Conservation (phyloP, 2,888 invertebrate species). For the Ophraella communa region DNA sequence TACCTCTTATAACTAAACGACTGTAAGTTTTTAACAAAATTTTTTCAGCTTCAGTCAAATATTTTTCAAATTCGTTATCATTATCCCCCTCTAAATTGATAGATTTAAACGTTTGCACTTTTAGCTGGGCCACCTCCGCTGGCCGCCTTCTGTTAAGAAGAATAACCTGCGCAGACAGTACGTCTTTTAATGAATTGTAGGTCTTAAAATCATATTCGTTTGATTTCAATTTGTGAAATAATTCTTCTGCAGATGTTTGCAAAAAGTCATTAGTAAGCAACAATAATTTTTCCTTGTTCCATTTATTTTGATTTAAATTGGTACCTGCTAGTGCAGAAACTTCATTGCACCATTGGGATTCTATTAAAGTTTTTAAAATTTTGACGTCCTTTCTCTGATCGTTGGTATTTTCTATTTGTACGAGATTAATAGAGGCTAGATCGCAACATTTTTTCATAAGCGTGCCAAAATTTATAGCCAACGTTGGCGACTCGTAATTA, state of each 20-base stretch:
- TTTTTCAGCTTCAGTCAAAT: constrained; percentile 37
- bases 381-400: too few relatives aligned
- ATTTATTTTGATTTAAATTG: constrained; percentile 41
- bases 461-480: constrained; percentile 44
- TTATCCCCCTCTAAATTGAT: constrained; percentile 16
- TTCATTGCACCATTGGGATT: too few relatives aligned
- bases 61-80: constrained; percentile 30
- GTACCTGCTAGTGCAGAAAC: constrained; percentile 41
- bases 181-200: constrained; percentile 35
- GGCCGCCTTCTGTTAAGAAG: constrained; percentile 36
- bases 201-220: constrained; percentile 28
- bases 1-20: not conserved
- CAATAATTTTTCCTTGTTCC: constrained; percentile 43
- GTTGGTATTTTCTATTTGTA: too few relatives aligned
- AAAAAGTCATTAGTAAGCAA: constrained; percentile 39
- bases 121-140: constrained; percentile 36
- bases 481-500: constrained; percentile 41
- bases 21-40: constrained; percentile 7
- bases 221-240: constrained; percentile 7
- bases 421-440: too few relatives aligned
- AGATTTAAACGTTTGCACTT: constrained; percentile 28
- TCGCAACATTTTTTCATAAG: too few relatives aligned
- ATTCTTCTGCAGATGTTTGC: too few relatives aligned
- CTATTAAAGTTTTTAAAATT: too few relatives aligned
- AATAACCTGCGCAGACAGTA: constrained; percentile 37